Percentiles rank a stretch among this genome's conserved stretches.
phyloP scores from a whole-genome alignment of 2,888 invertebrate genomes.

The Coleophora deauratella region DNA sequence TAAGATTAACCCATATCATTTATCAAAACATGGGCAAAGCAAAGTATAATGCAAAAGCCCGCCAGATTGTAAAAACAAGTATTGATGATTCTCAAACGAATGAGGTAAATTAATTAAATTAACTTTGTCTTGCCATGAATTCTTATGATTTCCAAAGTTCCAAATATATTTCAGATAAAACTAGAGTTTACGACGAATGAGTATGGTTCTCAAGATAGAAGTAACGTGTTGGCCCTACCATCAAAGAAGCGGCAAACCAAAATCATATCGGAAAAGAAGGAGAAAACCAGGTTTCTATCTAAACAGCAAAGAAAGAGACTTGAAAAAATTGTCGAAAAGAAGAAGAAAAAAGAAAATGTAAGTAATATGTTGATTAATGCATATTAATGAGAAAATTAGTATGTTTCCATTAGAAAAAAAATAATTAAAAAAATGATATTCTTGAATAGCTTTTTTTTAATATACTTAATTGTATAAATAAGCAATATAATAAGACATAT shows the following conservation, averaged over 20 bases:
- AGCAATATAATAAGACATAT: too few species aligned
- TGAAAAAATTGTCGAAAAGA: conserved; percentile 90
- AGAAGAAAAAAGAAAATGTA: conserved; percentile 92
- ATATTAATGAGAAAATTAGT: too few species aligned
- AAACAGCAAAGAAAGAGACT: conserved; percentile 91
- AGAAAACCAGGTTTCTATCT: conserved; percentile 80
- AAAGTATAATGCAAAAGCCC: conserved; percentile 83
- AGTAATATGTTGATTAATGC: conserved; percentile 34
- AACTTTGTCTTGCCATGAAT: too few species aligned
- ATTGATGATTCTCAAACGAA: conserved; percentile 81
- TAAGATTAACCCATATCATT: too few species aligned
- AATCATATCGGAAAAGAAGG: conserved; percentile 70
- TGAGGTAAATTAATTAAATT: conserved; percentile 78
- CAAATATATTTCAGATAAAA: conserved; percentile 73
- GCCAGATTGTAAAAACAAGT: conserved; percentile 79
- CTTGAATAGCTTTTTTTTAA: too few species aligned
- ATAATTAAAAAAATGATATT: too few species aligned
- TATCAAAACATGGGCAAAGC: too few species aligned
- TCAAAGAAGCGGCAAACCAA: conserved; percentile 86
- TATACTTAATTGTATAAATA: too few species aligned
- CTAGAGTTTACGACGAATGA: conserved; percentile 76
- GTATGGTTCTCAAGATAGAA: conserved; percentile 76
- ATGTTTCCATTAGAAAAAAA: too few species aligned
- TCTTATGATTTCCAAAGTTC: too few species aligned
- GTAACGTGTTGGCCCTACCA: conserved; percentile 88